Percentiles rank a stretch among this genome's conserved stretches.
Conservation (phyloP, 1,140 invertebrate species). For the Phthorimaea operculella region DNA sequence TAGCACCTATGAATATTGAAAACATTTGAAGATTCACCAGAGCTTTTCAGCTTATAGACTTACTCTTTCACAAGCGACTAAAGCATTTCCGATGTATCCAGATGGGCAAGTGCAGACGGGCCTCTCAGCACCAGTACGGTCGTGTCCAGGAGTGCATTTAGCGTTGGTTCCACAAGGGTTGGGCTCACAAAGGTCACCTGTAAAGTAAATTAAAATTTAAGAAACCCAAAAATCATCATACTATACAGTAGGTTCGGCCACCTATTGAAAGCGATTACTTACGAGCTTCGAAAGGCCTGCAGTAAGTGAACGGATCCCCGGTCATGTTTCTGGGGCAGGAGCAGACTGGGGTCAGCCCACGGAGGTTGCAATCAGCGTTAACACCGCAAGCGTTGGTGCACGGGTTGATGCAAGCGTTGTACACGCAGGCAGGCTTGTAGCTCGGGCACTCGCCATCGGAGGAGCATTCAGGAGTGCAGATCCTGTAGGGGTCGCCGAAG, state of each 20-base stretch:
- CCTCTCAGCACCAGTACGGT: constrained; percentile 81
- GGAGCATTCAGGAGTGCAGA: constrained; percentile 81
- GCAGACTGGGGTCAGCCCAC: constrained; percentile 82
- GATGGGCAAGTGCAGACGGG: constrained; percentile 84
- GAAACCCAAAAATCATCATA: neutral
- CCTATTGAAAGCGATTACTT: constrained; percentile 44
- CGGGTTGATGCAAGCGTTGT: constrained; percentile 83
- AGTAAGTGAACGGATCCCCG: constrained; percentile 84
- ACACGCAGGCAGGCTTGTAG: constrained; percentile 81
- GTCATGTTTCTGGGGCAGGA: constrained; percentile 89
- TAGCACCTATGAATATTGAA: no score
- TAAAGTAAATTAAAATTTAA: neutral
- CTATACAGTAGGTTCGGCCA: no score
- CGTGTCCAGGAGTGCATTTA: constrained; percentile 83
- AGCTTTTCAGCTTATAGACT: constrained; percentile 12
- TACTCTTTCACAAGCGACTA: constrained; percentile 74
- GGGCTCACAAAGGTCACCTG: constrained; percentile 83
- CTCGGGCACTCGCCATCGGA: constrained; percentile 79
- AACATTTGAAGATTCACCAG: no score
- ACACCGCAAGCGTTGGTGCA: constrained; percentile 84
- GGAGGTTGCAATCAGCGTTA: constrained; percentile 82
- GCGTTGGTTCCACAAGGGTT: constrained; percentile 88
- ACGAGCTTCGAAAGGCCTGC: constrained; percentile 82
- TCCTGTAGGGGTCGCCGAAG: constrained; percentile 77
- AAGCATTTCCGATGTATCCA: constrained; percentile 84